Evolutionary conservation across 2,797 vertebrate genomes (phyloP).

Genomic region (Hipposideros larvatus): DNA sequence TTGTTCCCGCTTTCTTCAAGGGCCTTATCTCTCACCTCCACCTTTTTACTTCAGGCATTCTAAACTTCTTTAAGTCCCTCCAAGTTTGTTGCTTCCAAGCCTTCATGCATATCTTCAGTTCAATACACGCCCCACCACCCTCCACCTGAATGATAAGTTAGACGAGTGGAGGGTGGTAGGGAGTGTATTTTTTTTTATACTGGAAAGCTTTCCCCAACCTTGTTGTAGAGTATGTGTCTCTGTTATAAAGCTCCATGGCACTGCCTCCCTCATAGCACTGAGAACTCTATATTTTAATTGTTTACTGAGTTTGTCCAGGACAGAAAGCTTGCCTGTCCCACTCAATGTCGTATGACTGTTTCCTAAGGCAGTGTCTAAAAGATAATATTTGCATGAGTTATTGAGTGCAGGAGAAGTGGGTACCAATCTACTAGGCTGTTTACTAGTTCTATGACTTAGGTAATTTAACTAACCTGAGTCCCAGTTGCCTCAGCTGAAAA

Average conservation of each 20-base stretch:
- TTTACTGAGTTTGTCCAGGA: slow-evolving; percentile 56
- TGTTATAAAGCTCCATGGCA: background rate
- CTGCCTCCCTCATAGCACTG: background rate
- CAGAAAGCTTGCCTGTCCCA: background rate
- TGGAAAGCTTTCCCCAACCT: slow-evolving; percentile 12
- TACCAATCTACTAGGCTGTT: background rate
- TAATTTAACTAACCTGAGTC: background rate
- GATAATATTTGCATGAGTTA: background rate
- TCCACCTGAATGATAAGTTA: background rate
- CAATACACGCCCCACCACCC: background rate
- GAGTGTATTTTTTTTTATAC: background rate
- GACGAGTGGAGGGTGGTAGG: too few species aligned
- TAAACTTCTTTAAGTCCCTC: slow-evolving; percentile 48
- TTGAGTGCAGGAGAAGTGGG: background rate
- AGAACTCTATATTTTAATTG: slow-evolving; percentile 60
- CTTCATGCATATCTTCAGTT: background rate
- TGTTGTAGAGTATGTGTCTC: background rate
- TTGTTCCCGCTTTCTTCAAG: background rate
- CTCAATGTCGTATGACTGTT: background rate
- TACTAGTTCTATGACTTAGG: background rate
- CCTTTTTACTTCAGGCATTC: background rate
- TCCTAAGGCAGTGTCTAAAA: slow-evolving; percentile 5
- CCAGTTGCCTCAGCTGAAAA: background rate
- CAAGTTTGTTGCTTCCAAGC: background rate
- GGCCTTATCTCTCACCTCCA: background rate